A percentile compares a stretch with the other conserved stretches of the same genome.
phyloP scores from a whole-genome alignment of 37 sponge, comb jelly and placozoan genomes.

The Cladorhizidae sp. region DNA sequence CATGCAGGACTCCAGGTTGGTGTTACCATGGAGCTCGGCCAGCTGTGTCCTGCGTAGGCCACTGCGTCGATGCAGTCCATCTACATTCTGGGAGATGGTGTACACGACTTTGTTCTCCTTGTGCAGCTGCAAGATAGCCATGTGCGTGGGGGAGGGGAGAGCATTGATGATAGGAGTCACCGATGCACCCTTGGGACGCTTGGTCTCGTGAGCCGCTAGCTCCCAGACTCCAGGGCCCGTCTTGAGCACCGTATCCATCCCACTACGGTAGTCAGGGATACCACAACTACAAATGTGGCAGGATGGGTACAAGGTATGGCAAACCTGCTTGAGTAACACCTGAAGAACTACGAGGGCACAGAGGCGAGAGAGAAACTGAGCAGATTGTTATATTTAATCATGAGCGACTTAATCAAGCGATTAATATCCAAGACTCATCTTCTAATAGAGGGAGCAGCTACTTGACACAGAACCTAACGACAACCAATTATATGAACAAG shows the following conservation, averaged over 20 bases:
- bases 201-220: slow-evolving; percentile 52
- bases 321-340: background rate
- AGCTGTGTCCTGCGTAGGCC: slow-evolving; percentile 61
- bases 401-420: too few relatives aligned
- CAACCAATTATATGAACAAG: too few relatives aligned
- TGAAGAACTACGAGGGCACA: too few relatives aligned
- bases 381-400: too few relatives aligned
- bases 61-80: slow-evolving; percentile 88
- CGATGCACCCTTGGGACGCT: background rate
- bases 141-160: slow-evolving; percentile 80
- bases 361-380: too few relatives aligned
- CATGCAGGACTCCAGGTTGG: slow-evolving; percentile 84
- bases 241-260: slow-evolving; percentile 87
- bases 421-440: too few relatives aligned
- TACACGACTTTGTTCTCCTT: slow-evolving; percentile 65
- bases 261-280: slow-evolving; percentile 91
- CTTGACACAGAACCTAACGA: too few relatives aligned
- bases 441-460: too few relatives aligned
- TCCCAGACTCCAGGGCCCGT: slow-evolving; percentile 96
- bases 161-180: slow-evolving; percentile 48
- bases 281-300: slow-evolving; percentile 49
- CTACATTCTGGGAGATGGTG: slow-evolving; percentile 87
- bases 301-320: background rate
- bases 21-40: slow-evolving; percentile 92
- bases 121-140: slow-evolving; percentile 86